phyloP scores from a whole-genome alignment of 2,797 vertebrate genomes.

The Squalus acanthias region DNA sequence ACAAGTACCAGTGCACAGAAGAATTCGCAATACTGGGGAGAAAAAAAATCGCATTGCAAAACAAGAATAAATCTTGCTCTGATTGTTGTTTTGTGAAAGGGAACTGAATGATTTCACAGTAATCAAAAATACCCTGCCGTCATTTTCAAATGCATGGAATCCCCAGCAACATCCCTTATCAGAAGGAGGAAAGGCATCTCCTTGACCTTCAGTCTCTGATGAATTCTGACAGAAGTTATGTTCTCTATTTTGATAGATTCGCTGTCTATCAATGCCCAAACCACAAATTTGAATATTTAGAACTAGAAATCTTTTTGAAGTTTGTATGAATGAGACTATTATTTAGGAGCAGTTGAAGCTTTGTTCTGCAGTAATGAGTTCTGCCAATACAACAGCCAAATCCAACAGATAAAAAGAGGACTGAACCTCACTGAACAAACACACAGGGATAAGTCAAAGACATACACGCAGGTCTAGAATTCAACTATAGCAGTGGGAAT shows the following conservation, averaged over 20 bases:
- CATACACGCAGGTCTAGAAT: neutral
- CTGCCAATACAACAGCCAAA: neutral
- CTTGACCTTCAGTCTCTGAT: neutral
- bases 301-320: conserved; percentile 38
- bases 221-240: conserved; percentile 18
- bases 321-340: conserved; percentile 39
- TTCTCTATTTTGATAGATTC: neutral
- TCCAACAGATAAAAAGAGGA: conserved; percentile 25
- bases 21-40: neutral
- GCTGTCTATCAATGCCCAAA: conserved; percentile 31
- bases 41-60: neutral
- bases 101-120: neutral
- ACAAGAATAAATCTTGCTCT: neutral
- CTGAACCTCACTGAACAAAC: neutral
- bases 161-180: neutral
- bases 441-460: neutral
- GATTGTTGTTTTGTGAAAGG: neutral
- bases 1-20: neutral
- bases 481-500: neutral
- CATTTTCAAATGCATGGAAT: conserved; percentile 26
- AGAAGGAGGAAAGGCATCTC: neutral
- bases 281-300: conserved; percentile 20
- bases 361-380: conserved; percentile 16
- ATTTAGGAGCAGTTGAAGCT: neutral
- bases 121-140: neutral